Conservation (phyloP, 2,888 invertebrate species). For the Aphidius colemani region DNA sequence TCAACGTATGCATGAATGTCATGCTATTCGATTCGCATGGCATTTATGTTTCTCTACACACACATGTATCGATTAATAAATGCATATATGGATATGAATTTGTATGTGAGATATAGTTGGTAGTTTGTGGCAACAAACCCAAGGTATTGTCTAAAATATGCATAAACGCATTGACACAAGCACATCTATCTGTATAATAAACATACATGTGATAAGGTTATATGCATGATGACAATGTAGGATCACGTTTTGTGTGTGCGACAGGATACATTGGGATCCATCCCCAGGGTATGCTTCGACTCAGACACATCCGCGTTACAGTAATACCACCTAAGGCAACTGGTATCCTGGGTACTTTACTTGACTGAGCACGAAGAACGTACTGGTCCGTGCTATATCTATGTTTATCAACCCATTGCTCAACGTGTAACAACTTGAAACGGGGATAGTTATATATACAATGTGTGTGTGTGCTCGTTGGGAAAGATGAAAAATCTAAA, state of each 20-base stretch:
- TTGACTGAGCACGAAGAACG: constrained; percentile 28
- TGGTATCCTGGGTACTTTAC: constrained; percentile 29
- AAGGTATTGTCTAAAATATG: too few species aligned
- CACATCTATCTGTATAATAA: neutral
- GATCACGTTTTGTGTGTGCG: constrained; percentile 8
- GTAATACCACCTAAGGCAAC: constrained; percentile 33
- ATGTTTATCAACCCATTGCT: neutral
- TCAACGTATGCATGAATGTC: too few species aligned
- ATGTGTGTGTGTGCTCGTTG: constrained; percentile 33
- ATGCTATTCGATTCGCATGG: constrained; percentile 3
- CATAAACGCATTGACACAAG: neutral
- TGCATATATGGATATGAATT: neutral
- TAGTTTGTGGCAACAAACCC: too few species aligned
- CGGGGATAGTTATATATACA: constrained; percentile 41
- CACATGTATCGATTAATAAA: constrained; percentile 2
- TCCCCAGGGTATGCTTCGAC: constrained; percentile 19
- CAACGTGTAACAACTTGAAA: constrained; percentile 3
- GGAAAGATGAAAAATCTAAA: constrained; percentile 21
- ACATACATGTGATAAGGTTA: constrained; percentile 6
- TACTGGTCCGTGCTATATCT: too few species aligned
- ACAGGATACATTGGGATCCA: neutral
- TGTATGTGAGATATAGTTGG: neutral
- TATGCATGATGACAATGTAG: constrained; percentile 14
- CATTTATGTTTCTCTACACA: neutral
- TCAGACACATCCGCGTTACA: constrained; percentile 26